Base-by-base conservation (phyloP, 2,113 vertebrate species). In the Rutilus rutilus region DNA sequence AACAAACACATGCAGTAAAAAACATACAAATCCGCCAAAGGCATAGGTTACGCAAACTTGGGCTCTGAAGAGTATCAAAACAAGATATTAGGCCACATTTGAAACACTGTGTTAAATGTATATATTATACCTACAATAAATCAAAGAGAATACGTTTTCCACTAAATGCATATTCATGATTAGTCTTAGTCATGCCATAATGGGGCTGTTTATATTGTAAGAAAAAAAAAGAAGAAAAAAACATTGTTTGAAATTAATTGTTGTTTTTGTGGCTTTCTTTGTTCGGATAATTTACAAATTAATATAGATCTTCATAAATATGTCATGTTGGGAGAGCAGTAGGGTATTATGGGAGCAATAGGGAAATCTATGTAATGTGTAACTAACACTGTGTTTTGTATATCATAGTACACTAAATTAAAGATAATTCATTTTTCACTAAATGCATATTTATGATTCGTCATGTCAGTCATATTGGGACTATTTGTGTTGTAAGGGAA, bases 221-320 rank as follows among this genome's bases (percentile, higher is more conserved):
- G 2, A 30, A 39, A 10, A 69, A 69, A 39, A 39, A 39, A 39
- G 0, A 2, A 30, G 2, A 30, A 30, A 30, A 33, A 9, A 33
- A 33, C 30, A 2, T 19, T 23, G 19, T 21, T 36, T 71, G 23
- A 71, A 39, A 71, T 39, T 0, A 39, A 5, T 21, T 69, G 2
- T 23, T 12, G 4, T 71, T 45, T 60, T 62, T 62, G 60, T 62
- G 60, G 25, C 65, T 69, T 36, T 54, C 17, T 71, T 71, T 71
- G 19, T 71, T 21, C 30, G 3, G 30, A 33, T 33, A 2, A 33
- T 84, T 74, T 4, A 64, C 17, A 77, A 88, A 76, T 86, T 14
- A 36, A 47, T 74, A 57, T 69, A 50, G 25, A 82, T 77, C 33
- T 69, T 60, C 62, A 83, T 74, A 76, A 85, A 87, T 62, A 39